phyloP scores from a whole-genome alignment of 2,888 invertebrate species.

The Hanleya hanleyi region DNA sequence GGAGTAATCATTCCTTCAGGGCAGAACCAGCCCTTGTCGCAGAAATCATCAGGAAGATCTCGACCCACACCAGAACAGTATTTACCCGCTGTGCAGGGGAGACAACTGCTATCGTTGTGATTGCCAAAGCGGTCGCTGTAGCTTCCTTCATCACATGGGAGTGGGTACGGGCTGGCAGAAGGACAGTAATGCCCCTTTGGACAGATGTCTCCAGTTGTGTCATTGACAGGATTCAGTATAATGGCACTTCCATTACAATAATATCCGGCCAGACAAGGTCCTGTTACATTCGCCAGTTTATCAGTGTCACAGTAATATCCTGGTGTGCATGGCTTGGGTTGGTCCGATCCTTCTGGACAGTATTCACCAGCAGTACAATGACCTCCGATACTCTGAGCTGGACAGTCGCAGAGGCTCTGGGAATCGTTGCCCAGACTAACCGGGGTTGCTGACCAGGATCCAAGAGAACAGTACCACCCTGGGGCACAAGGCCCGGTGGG shows the following conservation, averaged over 20 bases:
- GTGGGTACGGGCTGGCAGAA: conserved; percentile 52
- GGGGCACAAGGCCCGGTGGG: conserved; percentile 63
- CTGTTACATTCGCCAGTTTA: conserved; percentile 56
- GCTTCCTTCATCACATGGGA: conserved; percentile 63
- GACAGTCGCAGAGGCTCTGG: conserved; percentile 52
- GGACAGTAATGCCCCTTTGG: conserved; percentile 70
- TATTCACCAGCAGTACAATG: conserved; percentile 65
- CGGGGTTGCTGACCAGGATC: conserved; percentile 63
- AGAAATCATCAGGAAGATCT: conserved; percentile 59
- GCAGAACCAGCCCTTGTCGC: conserved; percentile 67
- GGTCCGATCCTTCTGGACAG: conserved; percentile 63
- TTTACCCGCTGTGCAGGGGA: conserved; percentile 67
- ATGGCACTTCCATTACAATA: conserved; percentile 65
- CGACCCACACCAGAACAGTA: conserved; percentile 64
- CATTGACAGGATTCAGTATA: conserved; percentile 65
- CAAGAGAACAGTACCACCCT: conserved; percentile 68
- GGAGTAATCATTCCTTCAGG: conserved; percentile 59
- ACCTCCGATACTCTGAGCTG: conserved; percentile 60
- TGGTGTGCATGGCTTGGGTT: conserved; percentile 56
- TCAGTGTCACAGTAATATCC: conserved; percentile 64
- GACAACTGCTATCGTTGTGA: conserved; percentile 63
- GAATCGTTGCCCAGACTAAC: conserved; percentile 56
- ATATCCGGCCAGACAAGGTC: conserved; percentile 64
- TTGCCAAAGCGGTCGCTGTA: conserved; percentile 59
- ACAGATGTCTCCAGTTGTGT: conserved; percentile 68